Evolutionary conservation across 2,113 vertebrate genomes (phyloP).

Genomic region (Bufo bufo): DNA sequence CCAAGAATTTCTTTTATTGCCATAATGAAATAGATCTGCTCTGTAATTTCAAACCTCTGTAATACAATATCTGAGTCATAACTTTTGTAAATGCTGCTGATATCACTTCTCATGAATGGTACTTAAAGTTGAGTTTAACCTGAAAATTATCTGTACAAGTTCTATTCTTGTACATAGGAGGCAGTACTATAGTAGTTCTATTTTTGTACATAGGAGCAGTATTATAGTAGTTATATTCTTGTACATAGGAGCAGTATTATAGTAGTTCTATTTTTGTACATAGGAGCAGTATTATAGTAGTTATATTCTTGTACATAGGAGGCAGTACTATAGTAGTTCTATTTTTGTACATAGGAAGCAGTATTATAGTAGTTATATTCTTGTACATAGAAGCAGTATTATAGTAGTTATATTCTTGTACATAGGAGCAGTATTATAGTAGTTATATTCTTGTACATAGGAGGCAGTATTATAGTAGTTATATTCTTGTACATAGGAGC

Average conservation of each 20-base stretch:
- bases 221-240: not conserved
- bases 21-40: not conserved
- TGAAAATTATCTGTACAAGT: not conserved
- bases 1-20: not conserved
- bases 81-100: not conserved
- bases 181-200: not conserved
- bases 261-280: not conserved
- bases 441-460: no score
- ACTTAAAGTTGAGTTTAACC: not conserved
- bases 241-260: no score
- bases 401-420: slow-evolving; percentile 7
- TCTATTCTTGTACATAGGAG: not conserved
- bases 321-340: not conserved
- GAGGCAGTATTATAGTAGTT: not conserved
- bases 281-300: not conserved
- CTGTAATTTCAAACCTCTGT: not conserved
- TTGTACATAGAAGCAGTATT: not conserved
- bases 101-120: not conserved
- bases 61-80: not conserved
- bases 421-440: not conserved
- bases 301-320: not conserved
- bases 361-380: slow-evolving; percentile 18
- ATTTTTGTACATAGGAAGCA: not conserved
- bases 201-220: not conserved
- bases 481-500: not conserved